A percentile compares a stretch with the other conserved stretches of the same genome.
These are phyloP conservation scores for Gambusia affinis DNA, from an alignment of 2,113 vertebrate genomes.

Conservation along the genomic window DNA sequence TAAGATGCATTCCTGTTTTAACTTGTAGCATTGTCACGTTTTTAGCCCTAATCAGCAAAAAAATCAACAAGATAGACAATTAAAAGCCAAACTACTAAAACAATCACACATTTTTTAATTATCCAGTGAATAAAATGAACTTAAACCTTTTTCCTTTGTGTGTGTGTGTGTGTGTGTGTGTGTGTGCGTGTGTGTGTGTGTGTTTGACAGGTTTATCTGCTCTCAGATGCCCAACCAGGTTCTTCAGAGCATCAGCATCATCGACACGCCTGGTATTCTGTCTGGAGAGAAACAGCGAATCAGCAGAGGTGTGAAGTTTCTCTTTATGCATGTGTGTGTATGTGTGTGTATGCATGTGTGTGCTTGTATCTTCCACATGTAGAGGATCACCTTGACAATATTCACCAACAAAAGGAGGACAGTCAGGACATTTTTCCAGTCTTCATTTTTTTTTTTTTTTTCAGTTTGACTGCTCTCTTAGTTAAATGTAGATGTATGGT, in stretches of 20 bases:
- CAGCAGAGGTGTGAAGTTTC: conserved; percentile 86
- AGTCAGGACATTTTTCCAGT: no score
- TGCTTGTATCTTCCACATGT: no score
- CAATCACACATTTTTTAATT: not conserved
- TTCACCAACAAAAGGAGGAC: no score
- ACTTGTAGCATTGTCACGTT: not conserved
- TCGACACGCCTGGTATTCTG: conserved; percentile 95
- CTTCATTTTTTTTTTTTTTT: no score
- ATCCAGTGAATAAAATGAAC: not conserved
- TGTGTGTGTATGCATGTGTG: no score
- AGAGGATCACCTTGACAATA: no score
- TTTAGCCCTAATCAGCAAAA: not conserved
- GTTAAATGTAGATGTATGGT: no score
- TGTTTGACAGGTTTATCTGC: conserved; percentile 89
- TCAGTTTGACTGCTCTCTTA: no score
- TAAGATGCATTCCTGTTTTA: not conserved
- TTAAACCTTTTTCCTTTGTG: not conserved
- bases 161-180: conserved; percentile 25
- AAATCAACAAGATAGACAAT: not conserved
- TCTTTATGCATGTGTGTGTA: conserved; percentile 1
- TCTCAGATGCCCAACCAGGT: conserved; percentile 96
- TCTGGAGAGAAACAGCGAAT: conserved; percentile 97
- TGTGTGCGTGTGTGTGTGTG: conserved; percentile 26
- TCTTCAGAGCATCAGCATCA: conserved; percentile 96
- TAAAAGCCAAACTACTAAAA: not conserved